Evolutionary conservation across 2,113 vertebrate species (phyloP), one percentile per base, ranked within the genome.

Genomic region (Herpailurus yagouaroundi): DNA sequence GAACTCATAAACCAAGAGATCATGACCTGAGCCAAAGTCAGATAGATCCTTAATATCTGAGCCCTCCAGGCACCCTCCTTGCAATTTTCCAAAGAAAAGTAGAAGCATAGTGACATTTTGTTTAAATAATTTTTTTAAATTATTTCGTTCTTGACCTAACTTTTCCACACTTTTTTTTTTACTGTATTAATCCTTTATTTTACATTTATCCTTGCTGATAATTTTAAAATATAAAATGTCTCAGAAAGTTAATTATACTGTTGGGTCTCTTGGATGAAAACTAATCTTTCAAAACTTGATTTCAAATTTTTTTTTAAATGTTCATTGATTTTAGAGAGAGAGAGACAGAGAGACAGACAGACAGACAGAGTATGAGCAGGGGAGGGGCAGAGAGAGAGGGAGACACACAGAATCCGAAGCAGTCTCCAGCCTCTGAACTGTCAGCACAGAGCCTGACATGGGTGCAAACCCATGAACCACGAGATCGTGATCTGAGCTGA

Each of bases 71-170:
- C 21, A 7, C 21, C 57, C 21, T 23, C 57, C 13, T 48, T 94
- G 3, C 23, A 76, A 12, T 91, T 88, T 29, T 93, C 55, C 84
- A 76, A 69, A 74, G 71, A 96, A 94, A 96, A 94, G 19, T 60
- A 52, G 29, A 29, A 93, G 31, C 36, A 84, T 5, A 89, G 27
- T 73, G 18, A 71, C 16, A 11, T 83, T 89, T 60, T 86, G 38
- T 7, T 79, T 83, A 88, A 91, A 60, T 93, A n/a, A 57, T 60
- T 74, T 86, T 93, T 1, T 29, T 66, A 31, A 29, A 79, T 92
- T 82, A 36, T 57, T 76, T 97, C 71, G 10, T 21, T 71, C 36
- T 89, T 41, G 9, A 66, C 41, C 10, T 38, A 73, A 12, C 5
- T 63, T 91, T 50, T 63, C 38, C 68, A 68, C 19, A 76, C 36